Percentiles rank a stretch among this genome's conserved stretches.
These are phyloP conservation scores for Ricordea florida DNA, from an alignment of 92 coral and sea anemone genomes.

Conservation along the genomic window DNA sequence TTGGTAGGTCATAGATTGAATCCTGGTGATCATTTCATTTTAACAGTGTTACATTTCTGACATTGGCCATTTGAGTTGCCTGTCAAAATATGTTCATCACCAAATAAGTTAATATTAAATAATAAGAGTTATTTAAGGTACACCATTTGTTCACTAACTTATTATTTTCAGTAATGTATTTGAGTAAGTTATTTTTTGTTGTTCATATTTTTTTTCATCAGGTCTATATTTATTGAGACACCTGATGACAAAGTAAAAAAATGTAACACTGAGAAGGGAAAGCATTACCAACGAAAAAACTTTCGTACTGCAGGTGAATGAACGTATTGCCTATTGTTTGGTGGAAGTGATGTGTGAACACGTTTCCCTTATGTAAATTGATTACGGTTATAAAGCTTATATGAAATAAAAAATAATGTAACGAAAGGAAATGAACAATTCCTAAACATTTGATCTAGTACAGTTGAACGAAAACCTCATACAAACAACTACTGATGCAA, in stretches of 20 bases:
- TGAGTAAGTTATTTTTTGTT: not conserved
- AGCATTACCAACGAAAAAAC: not conserved
- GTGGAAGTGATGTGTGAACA: not conserved
- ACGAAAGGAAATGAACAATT: not conserved
- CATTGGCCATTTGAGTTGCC: not conserved
- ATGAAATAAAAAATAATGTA: not conserved
- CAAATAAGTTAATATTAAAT: not conserved
- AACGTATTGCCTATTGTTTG: not conserved
- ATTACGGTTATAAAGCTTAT: not conserved
- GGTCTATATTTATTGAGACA: not conserved
- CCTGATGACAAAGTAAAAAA: constrained; percentile 2
- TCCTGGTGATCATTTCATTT: not conserved
- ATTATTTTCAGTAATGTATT: no score
- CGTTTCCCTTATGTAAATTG: not conserved
- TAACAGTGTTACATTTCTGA: not conserved
- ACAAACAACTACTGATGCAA: not conserved
- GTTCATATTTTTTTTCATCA: not conserved
- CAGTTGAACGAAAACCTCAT: not conserved
- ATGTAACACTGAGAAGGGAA: not conserved
- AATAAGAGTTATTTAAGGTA: not conserved
- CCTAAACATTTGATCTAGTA: not conserved
- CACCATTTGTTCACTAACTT: not conserved
- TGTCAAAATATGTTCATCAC: not conserved
- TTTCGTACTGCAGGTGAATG: not conserved
- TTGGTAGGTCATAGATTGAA: not conserved